These are phyloP conservation scores for Exocentrus adspersus DNA, from an alignment of 2,888 invertebrate genomes.

Conservation along the genomic window DNA sequence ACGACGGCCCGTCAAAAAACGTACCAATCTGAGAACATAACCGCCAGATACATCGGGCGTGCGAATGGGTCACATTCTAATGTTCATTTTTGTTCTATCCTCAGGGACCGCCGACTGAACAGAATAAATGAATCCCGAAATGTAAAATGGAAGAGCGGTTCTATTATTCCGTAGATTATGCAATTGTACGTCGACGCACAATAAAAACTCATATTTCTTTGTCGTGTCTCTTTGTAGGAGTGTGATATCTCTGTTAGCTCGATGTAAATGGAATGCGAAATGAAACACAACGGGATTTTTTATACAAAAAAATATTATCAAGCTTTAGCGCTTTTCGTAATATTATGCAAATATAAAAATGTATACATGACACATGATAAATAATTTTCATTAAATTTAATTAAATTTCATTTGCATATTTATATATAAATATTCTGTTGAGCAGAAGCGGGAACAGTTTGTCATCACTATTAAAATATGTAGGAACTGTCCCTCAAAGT, in stretches of 20 bases:
- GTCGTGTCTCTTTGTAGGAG: conserved; percentile 57
- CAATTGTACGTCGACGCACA: conserved; percentile 62
- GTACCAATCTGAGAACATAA: conserved; percentile 42
- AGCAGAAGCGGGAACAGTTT: conserved; percentile 2
- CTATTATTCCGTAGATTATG: conserved; percentile 61
- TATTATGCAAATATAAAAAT: conserved; percentile 20
- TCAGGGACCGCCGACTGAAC: conserved; percentile 48
- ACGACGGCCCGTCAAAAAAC: conserved; percentile 59
- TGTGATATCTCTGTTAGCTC: conserved; percentile 59
- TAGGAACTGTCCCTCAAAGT: no score
- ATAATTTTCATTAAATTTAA: conserved; percentile 44
- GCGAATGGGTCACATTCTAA: conserved; percentile 42
- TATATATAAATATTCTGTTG: conserved; percentile 36
- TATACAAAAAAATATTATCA: conserved; percentile 29
- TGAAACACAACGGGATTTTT: conserved; percentile 36
- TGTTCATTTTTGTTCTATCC: conserved; percentile 43
- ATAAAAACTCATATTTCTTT: conserved; percentile 61
- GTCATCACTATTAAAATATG: no score
- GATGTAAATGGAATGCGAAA: conserved; percentile 51
- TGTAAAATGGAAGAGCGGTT: conserved; percentile 60
- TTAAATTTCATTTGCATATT: conserved; percentile 45
- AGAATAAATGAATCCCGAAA: conserved; percentile 60
- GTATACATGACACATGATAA: conserved; percentile 30
- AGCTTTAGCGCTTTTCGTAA: conserved; percentile 29
- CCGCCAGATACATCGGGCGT: conserved; percentile 34